A percentile compares a stretch with the other conserved stretches of the same genome.
Conservation (phyloP, 2,797 vertebrate genomes). For the Cirrhinus mrigala region DNA sequence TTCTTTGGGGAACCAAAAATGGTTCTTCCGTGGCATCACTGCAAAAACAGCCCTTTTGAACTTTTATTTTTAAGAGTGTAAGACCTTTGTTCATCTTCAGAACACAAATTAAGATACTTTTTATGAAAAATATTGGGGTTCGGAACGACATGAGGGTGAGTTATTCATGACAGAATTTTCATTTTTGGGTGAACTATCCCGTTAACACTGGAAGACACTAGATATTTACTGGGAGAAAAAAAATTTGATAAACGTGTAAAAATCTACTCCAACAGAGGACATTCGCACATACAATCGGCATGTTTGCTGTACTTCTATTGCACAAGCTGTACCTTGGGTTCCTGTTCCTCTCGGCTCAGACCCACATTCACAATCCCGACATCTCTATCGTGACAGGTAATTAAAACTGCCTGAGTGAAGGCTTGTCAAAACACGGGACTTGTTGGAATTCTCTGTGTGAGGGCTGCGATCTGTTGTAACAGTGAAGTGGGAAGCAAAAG, state of each 20-base stretch:
- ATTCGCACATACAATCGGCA: neutral
- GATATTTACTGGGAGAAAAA: too few species aligned
- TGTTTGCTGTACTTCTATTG: conserved; percentile 17
- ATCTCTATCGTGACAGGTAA: conserved; percentile 54
- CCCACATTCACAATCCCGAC: conserved; percentile 33
- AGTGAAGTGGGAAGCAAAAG: conserved; percentile 67
- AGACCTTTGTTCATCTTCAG: too few species aligned
- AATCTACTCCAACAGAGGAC: neutral
- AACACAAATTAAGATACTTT: too few species aligned
- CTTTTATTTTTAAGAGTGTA: too few species aligned
- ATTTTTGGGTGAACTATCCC: too few species aligned
- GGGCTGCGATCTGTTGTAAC: conserved; percentile 73
- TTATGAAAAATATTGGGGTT: too few species aligned
- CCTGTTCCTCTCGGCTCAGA: conserved; percentile 41
- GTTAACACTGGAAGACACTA: too few species aligned
- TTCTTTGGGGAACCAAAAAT: too few species aligned
- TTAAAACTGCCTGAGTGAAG: conserved; percentile 55
- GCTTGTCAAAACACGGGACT: conserved; percentile 60
- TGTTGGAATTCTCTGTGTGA: conserved; percentile 57
- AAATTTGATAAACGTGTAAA: too few species aligned
- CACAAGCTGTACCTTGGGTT: conserved; percentile 28
- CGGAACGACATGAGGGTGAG: neutral
- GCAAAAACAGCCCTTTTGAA: too few species aligned
- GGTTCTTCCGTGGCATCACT: too few species aligned
- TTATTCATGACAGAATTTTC: neutral